Evolutionary conservation across 2,797 vertebrate genomes (phyloP).

Genomic region (Hydrophis major): DNA sequence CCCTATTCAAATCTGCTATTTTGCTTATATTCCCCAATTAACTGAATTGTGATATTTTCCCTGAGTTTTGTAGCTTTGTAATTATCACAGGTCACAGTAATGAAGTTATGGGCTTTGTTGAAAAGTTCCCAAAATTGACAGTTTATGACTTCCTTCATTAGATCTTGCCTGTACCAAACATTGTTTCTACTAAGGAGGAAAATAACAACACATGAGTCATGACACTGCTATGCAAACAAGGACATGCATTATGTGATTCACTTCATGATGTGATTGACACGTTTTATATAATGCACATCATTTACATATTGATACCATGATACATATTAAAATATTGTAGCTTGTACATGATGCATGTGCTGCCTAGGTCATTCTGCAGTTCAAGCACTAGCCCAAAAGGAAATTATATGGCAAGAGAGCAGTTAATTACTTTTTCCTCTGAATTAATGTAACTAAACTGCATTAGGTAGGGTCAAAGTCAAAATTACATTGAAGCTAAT

Average conservation of each 20-base stretch:
- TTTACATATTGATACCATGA: not conserved
- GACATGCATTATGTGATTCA: not conserved
- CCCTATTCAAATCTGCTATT: slow-evolving; percentile 25
- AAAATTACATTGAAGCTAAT: not conserved
- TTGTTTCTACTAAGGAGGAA: not conserved
- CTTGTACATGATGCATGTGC: not conserved
- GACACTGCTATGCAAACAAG: not conserved
- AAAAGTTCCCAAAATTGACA: not conserved
- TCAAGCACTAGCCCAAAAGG: not conserved
- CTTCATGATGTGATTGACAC: not conserved
- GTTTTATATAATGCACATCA: not conserved
- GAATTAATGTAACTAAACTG: not conserved
- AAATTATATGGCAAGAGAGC: not conserved
- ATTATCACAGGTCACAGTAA: not conserved
- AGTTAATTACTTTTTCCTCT: not conserved
- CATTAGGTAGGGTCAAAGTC: not conserved
- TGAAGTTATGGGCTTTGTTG: not conserved
- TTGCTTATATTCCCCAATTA: not conserved
- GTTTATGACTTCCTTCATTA: not conserved
- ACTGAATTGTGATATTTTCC: not conserved
- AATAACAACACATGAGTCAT: not conserved
- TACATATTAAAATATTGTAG: not conserved
- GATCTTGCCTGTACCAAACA: not conserved
- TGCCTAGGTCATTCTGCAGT: not conserved
- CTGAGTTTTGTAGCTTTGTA: not conserved